These are phyloP conservation scores for Lycopodina hypogea DNA, from an alignment of 37 sponge, comb jelly and placozoan species.

Conservation along the genomic window DNA sequence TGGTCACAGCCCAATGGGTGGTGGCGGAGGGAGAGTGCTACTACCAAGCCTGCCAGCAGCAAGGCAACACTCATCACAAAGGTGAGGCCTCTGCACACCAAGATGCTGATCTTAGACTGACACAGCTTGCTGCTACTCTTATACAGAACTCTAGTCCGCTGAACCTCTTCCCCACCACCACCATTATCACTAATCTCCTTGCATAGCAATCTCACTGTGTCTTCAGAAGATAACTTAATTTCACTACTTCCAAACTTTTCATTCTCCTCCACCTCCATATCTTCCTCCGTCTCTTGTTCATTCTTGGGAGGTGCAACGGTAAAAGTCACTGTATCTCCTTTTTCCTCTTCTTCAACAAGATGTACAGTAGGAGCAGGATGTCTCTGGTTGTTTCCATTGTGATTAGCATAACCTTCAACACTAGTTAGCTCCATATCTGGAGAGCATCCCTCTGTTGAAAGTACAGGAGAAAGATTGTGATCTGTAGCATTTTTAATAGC, in stretches of 20 bases:
- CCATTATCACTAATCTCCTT: too few relatives aligned
- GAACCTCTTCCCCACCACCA: too few relatives aligned
- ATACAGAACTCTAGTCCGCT: too few relatives aligned
- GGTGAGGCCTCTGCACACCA: slow-evolving; percentile 6
- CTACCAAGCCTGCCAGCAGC: background rate
- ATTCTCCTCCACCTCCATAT: background rate
- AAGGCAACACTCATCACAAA: slow-evolving; percentile 9
- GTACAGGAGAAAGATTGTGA: too few relatives aligned
- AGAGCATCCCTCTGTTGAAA: too few relatives aligned
- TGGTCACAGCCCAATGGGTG: background rate
- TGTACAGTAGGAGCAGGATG: background rate
- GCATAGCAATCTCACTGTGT: too few relatives aligned
- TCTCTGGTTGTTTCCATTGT: too few relatives aligned
- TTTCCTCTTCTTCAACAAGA: background rate
- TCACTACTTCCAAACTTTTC: too few relatives aligned
- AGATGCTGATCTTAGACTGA: background rate
- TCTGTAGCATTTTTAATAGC: too few relatives aligned
- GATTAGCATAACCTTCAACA: too few relatives aligned
- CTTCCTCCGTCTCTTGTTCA: background rate
- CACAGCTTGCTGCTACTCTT: background rate
- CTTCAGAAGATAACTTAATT: too few relatives aligned
- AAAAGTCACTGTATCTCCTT: background rate
- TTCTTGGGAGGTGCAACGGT: background rate
- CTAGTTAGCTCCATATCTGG: too few relatives aligned
- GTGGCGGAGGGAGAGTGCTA: background rate